A percentile compares a stretch with the other conserved stretches of the same genome.
These are phyloP conservation scores for Miichthys miiuy DNA, from an alignment of 2,797 vertebrate species.

Conservation along the genomic window DNA sequence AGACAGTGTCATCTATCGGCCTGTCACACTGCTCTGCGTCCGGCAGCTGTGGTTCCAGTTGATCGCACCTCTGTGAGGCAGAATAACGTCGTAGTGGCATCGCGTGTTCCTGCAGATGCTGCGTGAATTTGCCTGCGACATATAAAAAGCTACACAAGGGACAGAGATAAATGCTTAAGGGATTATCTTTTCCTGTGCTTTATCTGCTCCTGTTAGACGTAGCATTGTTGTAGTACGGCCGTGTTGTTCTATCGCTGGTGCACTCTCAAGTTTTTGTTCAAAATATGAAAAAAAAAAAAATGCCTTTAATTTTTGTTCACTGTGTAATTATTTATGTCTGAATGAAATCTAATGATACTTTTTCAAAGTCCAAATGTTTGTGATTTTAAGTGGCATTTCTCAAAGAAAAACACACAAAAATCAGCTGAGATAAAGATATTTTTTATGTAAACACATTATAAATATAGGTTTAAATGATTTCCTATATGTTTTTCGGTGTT, in stretches of 20 bases:
- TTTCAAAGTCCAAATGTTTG: background rate
- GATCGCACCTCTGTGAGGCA: slow-evolving; percentile 52
- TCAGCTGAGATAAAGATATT: background rate
- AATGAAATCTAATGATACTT: background rate
- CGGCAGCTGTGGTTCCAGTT: slow-evolving; percentile 79
- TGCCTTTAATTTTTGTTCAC: background rate
- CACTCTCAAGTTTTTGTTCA: background rate
- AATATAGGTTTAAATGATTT: background rate
- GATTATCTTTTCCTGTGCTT: slow-evolving; percentile 52
- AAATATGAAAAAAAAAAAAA: background rate
- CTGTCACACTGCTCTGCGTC: slow-evolving; percentile 64
- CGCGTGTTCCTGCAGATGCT: slow-evolving; percentile 55
- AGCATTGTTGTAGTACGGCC: no score
- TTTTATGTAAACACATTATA: background rate
- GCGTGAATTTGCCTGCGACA: slow-evolving; percentile 75
- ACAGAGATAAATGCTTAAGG: slow-evolving; percentile 59
- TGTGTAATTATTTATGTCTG: background rate
- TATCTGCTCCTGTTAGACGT: slow-evolving; percentile 9
- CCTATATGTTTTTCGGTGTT: background rate
- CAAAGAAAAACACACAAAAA: background rate
- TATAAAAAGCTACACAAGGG: slow-evolving; percentile 72
- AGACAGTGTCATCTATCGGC: slow-evolving; percentile 48
- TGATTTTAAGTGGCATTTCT: background rate
- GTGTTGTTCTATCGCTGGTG: background rate
- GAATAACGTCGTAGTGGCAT: slow-evolving; percentile 60